Conservation (phyloP, 2,888 invertebrate species). For the Nemurella pictetii region DNA sequence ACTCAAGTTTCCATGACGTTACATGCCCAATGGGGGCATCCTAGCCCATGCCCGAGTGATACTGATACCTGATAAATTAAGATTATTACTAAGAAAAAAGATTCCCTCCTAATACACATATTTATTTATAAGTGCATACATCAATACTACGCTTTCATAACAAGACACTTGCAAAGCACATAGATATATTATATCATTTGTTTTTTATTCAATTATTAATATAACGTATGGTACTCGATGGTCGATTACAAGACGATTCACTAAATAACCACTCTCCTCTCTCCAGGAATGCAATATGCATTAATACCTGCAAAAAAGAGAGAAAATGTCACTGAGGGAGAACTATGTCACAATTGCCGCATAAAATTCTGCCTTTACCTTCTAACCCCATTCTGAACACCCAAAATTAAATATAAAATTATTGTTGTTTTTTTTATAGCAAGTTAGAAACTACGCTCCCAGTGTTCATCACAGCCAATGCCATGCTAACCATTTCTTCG, state of each 20-base stretch:
- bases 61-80: not conserved
- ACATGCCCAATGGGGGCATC: too few relatives aligned
- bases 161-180: conserved; percentile 8
- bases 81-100: not conserved
- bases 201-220: not conserved
- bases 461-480: too few relatives aligned
- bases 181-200: conserved; percentile 14
- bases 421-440: too few relatives aligned
- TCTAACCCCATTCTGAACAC: too few relatives aligned
- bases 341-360: not conserved
- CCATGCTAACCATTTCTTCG: too few relatives aligned
- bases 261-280: not conserved
- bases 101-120: not conserved
- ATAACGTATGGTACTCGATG: not conserved
- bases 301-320: not conserved
- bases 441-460: too few relatives aligned
- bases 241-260: not conserved
- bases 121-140: conserved; percentile 16
- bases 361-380: too few relatives aligned
- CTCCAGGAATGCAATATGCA: not conserved
- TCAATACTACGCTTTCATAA: conserved; percentile 10
- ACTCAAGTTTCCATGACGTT: too few relatives aligned
- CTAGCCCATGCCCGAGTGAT: too few relatives aligned
- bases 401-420: too few relatives aligned
- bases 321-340: not conserved